These are phyloP conservation scores for Gadus chalcogrammus DNA, from an alignment of 2,113 vertebrate genomes.

Conservation along the genomic window DNA sequence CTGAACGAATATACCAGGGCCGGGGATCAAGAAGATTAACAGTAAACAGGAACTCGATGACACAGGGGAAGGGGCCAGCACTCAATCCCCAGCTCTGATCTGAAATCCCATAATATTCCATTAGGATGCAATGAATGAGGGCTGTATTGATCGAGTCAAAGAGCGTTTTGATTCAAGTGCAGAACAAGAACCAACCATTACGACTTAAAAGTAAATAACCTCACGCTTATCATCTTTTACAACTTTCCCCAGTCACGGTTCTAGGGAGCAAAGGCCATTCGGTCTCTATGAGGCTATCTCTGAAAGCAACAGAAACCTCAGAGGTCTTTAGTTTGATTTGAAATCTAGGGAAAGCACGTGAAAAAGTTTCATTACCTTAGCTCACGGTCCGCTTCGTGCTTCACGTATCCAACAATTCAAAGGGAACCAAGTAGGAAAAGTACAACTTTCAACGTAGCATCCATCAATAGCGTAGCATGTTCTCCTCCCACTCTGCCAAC, in stretches of 20 bases:
- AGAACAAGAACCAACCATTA: neutral
- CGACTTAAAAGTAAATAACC: neutral
- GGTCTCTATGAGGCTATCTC: too few species aligned
- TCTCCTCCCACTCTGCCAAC: constrained; percentile 34
- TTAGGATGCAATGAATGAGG: neutral
- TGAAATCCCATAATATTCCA: constrained; percentile 8
- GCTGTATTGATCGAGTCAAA: too few species aligned
- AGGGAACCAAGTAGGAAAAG: constrained; percentile 35
- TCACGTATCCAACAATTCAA: constrained; percentile 35
- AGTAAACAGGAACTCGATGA: constrained; percentile 48
- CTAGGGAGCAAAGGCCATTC: neutral
- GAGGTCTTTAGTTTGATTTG: too few species aligned
- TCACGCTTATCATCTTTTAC: neutral
- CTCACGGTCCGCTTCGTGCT: constrained; percentile 25
- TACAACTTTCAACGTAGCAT: constrained; percentile 13
- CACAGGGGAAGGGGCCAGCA: constrained; percentile 32
- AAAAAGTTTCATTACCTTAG: constrained; percentile 24
- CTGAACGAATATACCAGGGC: constrained; percentile 31
- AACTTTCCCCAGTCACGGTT: neutral
- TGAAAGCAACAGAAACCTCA: too few species aligned
- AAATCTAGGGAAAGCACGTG: too few species aligned
- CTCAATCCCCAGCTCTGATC: neutral
- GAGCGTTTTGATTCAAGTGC: too few species aligned
- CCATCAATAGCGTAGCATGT: constrained; percentile 32
- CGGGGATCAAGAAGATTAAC: constrained; percentile 36